Base-by-base conservation (phyloP, 2,888 invertebrate species). In the Germaria angustata region DNA sequence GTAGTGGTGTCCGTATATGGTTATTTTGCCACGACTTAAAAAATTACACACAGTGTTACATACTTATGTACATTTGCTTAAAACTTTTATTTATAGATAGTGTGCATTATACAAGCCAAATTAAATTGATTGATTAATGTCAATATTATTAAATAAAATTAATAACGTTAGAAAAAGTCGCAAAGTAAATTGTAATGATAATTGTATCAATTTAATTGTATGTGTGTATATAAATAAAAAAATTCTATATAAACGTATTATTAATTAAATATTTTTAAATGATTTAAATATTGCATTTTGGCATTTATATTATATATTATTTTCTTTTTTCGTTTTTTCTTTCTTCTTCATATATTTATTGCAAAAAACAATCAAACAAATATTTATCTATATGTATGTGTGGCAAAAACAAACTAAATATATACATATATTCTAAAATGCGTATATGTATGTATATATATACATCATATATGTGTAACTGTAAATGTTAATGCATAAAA, bases 301-400 rank as follows among this genome's bases (percentile, higher is more conserved):
- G 90, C 90, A 90, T 90, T 90, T 90, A 88, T 80, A 90, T 77
- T 77, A 68, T 41, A 90, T 90, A 89, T 89, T 90, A 88, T 89
- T 89, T 90, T 89, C 90, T 89, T 90, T 90, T 90, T 90, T 88
- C 88, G 88, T 89, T 90, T 89, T 90, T 90, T 90, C 89, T 90
- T 90, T 90, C 90, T 90, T 90, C 90, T 90, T 90, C 89, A 90
- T 89, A 87, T 84, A 84, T 81, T 84, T 86, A 72, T 72, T 66
- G 41, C 49, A 78, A 69, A 15, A 80, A 85, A 86, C 66, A 46
- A 78, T 55, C 6, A 66, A 86, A 85, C 63, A 80, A 69, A 77
- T 72, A 79, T 79, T 66, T 71, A 71, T 57, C 55, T 65, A 28
- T 71, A 57, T 72, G 71, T 71, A 78, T 78, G 72, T 79, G 81